Conservation (phyloP, 1,140 invertebrate species). For the Helicorthomorpha holstii region DNA sequence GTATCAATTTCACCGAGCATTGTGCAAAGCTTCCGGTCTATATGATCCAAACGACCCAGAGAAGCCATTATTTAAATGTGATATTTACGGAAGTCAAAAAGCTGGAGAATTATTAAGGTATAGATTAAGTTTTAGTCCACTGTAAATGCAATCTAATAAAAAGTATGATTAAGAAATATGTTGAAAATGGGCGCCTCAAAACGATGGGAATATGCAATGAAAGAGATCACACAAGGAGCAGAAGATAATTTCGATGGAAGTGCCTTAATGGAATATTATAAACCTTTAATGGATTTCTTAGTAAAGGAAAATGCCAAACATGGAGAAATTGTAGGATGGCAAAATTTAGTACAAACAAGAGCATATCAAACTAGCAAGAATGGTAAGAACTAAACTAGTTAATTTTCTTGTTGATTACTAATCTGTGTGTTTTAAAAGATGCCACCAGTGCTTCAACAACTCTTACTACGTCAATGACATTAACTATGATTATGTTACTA, state of each 20-base stretch:
- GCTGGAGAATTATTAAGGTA: constrained; percentile 24
- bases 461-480: too few species aligned
- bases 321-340: constrained; percentile 3
- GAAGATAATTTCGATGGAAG: constrained; percentile 51
- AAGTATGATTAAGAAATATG: constrained; percentile 23
- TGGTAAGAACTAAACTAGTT: too few species aligned
- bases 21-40: constrained; percentile 62
- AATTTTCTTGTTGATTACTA: too few species aligned
- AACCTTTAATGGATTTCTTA: constrained; percentile 76
- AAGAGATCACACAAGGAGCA: constrained; percentile 53
- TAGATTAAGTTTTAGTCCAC: too few species aligned
- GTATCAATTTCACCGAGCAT: constrained; percentile 71
- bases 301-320: constrained; percentile 38
- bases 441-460: too few species aligned
- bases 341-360: not conserved
- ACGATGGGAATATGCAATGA: constrained; percentile 26
- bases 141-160: too few species aligned
- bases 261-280: constrained; percentile 81
- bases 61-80: constrained; percentile 69
- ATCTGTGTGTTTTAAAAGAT: too few species aligned
- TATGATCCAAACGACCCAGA: constrained; percentile 44
- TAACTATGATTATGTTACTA: too few species aligned
- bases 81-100: constrained; percentile 39
- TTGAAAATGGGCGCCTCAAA: constrained; percentile 23
- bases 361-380: too few species aligned